Conservation (phyloP, 2,888 invertebrate species). For the Tachina grossa region DNA sequence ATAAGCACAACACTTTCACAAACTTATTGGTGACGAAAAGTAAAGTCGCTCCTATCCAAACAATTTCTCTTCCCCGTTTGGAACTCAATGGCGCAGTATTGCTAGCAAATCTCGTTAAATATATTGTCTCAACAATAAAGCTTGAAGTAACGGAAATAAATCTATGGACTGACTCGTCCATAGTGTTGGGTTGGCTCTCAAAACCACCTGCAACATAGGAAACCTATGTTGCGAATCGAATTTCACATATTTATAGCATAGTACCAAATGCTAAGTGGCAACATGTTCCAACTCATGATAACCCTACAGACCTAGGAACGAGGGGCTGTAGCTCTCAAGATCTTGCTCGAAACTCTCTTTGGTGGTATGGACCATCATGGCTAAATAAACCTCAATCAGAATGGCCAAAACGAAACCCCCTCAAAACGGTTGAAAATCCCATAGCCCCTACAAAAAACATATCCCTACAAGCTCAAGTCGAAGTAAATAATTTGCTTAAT, state of each 20-base stretch:
- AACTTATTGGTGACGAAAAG: too few species aligned
- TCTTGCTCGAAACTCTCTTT: background rate
- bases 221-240: too few species aligned
- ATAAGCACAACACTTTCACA: background rate
- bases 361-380: conserved; percentile 3
- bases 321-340: background rate
- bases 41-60: too few species aligned
- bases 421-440: background rate
- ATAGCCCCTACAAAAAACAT: background rate
- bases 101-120: background rate
- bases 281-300: background rate
- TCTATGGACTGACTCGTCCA: background rate
- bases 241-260: background rate
- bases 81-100: background rate
- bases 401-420: background rate
- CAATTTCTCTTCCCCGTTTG: background rate
- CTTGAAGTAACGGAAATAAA: background rate
- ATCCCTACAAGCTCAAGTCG: background rate
- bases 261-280: background rate
- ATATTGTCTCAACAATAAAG: background rate
- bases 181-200: too few species aligned
- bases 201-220: too few species aligned
- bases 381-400: background rate
- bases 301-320: background rate
- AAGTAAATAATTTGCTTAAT: background rate